phyloP scores from a whole-genome alignment of 2,888 invertebrate genomes.

The Hedya salicella region DNA sequence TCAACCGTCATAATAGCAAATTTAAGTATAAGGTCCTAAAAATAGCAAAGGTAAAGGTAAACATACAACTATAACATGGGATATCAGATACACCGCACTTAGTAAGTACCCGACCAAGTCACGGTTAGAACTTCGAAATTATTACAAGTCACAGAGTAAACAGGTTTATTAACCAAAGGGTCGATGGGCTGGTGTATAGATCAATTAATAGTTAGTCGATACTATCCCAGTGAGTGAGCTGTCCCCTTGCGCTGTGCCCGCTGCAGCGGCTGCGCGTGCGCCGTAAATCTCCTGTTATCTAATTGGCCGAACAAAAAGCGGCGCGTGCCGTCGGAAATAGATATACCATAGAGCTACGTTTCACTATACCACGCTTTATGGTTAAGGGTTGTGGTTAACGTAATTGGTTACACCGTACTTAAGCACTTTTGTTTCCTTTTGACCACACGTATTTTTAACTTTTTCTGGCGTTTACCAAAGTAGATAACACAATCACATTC shows the following conservation, averaged over 20 bases:
- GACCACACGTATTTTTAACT: not conserved
- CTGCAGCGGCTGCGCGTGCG: slow-evolving; percentile 51
- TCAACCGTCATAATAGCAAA: no score
- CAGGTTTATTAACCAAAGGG: not conserved
- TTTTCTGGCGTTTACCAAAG: not conserved
- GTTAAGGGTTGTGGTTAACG: slow-evolving; percentile 30
- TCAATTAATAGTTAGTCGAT: slow-evolving; percentile 6
- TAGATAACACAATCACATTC: not conserved
- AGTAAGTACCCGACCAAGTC: no score
- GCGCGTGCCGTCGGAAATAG: slow-evolving; percentile 61
- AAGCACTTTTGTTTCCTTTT: slow-evolving; percentile 4
- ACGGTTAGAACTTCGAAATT: not conserved
- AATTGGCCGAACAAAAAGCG: slow-evolving; percentile 66
- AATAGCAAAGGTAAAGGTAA: no score
- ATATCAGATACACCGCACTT: no score
- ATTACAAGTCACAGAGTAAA: not conserved
- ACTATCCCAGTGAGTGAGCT: slow-evolving; percentile 38
- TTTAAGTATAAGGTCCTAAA: no score
- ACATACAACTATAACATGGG: no score
- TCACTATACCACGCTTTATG: slow-evolving; percentile 23
- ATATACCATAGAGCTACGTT: slow-evolving; percentile 44
- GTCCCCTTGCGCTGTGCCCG: slow-evolving; percentile 43
- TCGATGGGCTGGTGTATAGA: not conserved
- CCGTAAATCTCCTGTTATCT: slow-evolving; percentile 68
- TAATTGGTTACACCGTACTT: slow-evolving; percentile 6